Evolutionary conservation across 2,113 vertebrate genomes (phyloP), one percentile per base, ranked within the genome.

Genomic region (Embiotoca jacksoni): DNA sequence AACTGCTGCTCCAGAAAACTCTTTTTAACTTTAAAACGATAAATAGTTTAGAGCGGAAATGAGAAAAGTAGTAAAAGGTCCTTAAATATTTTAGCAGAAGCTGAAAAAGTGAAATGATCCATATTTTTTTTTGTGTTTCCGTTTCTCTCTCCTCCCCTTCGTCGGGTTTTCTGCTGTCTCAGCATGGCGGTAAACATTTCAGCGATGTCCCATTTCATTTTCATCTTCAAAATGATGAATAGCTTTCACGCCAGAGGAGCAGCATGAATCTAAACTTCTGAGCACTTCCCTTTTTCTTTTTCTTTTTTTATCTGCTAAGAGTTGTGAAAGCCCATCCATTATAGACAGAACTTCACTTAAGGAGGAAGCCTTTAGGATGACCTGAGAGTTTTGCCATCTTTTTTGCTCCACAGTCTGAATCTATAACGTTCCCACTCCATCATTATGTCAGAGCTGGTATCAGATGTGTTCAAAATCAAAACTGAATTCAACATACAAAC

Each of bases 201-300:
- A 10, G 50, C 36, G 23, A 64, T 1, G 35, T 36, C 23, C 10
- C 50, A 33, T 61, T 49, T 82, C 3, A n/a, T 31, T 61, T 55
- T 82, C 3, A 39, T 37, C 11, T 62, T 2, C 11, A 46, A 66
- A 52, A 59, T 4, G 9, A 44, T 41, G 55, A 47, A 61, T 4
- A 23, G 6, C 5, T 83, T 87, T 87, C 79, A 76, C 47, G 36
- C 11, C 6, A 67, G 15, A 0, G 1, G 36, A 41, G 49, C 30
- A 35, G 14, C 31, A 23, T 0, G 11, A 35, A 56, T 81, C 61
- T 54, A 75, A 68, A 46, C 41, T 63, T 52, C 53, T 74, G 39
- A 47, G n/a, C 52, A 55, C 65, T 53, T 82, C 60, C 50, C 35
- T 32, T 69, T 49, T 52, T 62, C 64, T 23, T 23, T 23, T 23